Evolutionary conservation across 2,888 invertebrate species (phyloP), one percentile per base, ranked within the genome.

Genomic region (Allophyes oxyacanthae): DNA sequence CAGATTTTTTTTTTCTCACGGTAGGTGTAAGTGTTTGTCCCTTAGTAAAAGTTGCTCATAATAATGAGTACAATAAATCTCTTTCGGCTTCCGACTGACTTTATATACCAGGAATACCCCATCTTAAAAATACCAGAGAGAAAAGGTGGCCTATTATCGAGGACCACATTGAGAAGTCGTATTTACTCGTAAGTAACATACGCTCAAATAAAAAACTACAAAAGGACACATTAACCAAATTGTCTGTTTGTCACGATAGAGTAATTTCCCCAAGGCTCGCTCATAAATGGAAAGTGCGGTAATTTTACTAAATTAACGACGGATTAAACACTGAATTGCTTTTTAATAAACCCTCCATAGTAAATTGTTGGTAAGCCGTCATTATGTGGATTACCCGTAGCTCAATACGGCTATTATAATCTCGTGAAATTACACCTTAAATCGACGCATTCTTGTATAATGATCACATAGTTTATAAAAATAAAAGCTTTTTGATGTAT

Each of bases 271-370:
- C 48, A 63, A 60, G 65, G 65, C 69, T 72, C 73, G 66, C 70
- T 77, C 58, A 69, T 66, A 64, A 66, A 72, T 72, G 64, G 69
- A 72, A 74, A 80, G 78, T 68, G 63, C 77, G 69, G 78, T 85
- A 84, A 87, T 86, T 84, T 85, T 80, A 85, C 78, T 79, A 79
- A 85, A 79, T 83, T 86, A 89, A 85, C 81, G 81, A 82, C 80
- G 83, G 82, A 86, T 88, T 86, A 83, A 82, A 83, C 81, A 81
- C 79, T 67, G 84, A 87, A 89, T 88, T 83, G 86, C 85, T 79
- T 84, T 86, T 87, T 87, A 90, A 88, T 88, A 85, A 82, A 62
- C 65, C 54, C 52, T 53, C 32, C 8, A 80, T 80, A 78, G 78
- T 81, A 77, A 81, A 82, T 79, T 64, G 67, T 70, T 69, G 72